Base-by-base conservation (phyloP, 1,140 invertebrate species). In the Zaprionus nigranus region DNA sequence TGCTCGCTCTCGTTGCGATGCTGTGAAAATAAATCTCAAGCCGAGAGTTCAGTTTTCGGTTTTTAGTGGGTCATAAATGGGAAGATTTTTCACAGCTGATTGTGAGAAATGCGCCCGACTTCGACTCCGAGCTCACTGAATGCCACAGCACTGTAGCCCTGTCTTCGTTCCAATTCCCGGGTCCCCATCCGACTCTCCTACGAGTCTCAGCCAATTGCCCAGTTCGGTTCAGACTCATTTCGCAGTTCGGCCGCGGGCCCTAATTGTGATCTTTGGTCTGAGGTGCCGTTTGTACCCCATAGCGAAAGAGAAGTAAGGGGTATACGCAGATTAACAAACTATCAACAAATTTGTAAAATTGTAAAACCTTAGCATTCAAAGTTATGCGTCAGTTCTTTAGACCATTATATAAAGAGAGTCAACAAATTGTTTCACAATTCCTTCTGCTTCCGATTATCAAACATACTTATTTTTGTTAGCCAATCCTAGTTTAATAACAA, bases 61-160 rank as follows among this genome's bases (percentile, higher is more conserved):
- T 86, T 90, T 90, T 90, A 90, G 85, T 90, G 85, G 85, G 75
- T 72, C 85, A 90, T 90, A 90, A 90, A 90, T 90, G 86, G 78
- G 71, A 79, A 79, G 86, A 85, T 85, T 90, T 88, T 90, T 90
- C 85, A 90, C 85, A 90, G 86, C 86, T 82, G 85, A 90, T 90
- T 90, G 86, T 83, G 85, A 90, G 85, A 90, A 90, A 78, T 69
- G 69, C 66, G 59, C 64, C 30, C 66, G 56, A 34, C 82, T 51
- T 17, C n/a, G 40, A 17, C 46, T 20, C 46, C 46, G 20, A 51
- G 13, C 15, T 40, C 38, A 40, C 46, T 83, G 84, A 83, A 87
- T 88, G 80, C 38, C 74, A 38, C 57, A 54, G 58, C 84, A 75
- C 80, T 87, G 83, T 87, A 59, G 51, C 30, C 40, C 9, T 17